Conservation (phyloP, 2,113 vertebrate genomes). For the Marmota monax region DNA sequence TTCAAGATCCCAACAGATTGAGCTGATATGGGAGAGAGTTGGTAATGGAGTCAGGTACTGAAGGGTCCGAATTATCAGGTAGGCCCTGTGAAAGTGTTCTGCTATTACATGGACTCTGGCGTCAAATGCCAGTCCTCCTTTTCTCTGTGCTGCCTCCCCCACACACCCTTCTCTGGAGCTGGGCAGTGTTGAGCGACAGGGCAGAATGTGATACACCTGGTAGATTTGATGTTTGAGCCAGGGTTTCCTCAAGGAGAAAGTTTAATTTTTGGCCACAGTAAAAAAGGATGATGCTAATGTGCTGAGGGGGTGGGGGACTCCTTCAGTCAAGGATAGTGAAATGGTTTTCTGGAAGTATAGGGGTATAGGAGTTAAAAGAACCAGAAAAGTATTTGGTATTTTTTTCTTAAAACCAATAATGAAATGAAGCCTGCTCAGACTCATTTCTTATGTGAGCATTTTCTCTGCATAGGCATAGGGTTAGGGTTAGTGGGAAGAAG, state of each 20-base stretch:
- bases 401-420: background rate
- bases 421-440: background rate
- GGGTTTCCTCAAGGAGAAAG: constrained; percentile 21
- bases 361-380: background rate
- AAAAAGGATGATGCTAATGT: background rate
- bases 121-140: background rate
- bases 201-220: background rate
- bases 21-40: background rate
- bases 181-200: no score
- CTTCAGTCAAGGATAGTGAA: background rate
- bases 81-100: background rate
- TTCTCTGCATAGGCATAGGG: background rate
- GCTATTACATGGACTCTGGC: background rate
- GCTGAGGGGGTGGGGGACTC: background rate
- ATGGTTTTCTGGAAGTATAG: background rate
- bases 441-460: background rate
- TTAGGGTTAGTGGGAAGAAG: background rate
- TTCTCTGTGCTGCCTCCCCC: background rate
- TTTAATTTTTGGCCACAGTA: background rate
- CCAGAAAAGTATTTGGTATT: background rate
- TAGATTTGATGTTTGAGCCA: background rate
- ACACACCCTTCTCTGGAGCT: background rate
- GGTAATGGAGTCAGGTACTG: background rate
- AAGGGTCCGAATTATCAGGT: background rate
- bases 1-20: constrained; percentile 5